phyloP scores from a whole-genome alignment of 2,888 invertebrate genomes.

The Meta bourneti region DNA sequence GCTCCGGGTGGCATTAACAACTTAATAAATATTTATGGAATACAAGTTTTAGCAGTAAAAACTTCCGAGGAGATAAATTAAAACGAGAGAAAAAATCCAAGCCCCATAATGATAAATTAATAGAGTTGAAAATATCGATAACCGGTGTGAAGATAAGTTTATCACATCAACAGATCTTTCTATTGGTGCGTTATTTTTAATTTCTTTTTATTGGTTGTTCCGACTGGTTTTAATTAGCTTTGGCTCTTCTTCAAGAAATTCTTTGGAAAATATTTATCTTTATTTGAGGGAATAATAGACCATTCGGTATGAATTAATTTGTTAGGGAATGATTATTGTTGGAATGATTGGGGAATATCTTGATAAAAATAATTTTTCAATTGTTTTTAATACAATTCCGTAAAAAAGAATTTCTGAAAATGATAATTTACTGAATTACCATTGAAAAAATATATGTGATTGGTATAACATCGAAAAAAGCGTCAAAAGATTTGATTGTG shows the following conservation, averaged over 20 bases:
- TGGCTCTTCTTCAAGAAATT: not conserved
- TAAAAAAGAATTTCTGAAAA: too few relatives aligned
- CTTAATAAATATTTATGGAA: constrained; percentile 56
- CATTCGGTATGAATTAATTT: too few relatives aligned
- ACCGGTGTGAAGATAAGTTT: not conserved
- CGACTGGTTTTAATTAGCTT: not conserved
- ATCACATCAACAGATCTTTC: not conserved
- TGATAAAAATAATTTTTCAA: too few relatives aligned
- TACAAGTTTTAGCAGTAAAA: constrained; percentile 3
- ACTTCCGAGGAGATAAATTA: constrained; percentile 14
- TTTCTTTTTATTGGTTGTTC: not conserved
- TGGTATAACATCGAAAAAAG: too few relatives aligned
- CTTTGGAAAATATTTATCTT: not conserved
- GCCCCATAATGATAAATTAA: constrained; percentile 49
- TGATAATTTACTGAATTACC: too few relatives aligned
- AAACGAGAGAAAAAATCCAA: not conserved
- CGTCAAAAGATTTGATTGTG: too few relatives aligned
- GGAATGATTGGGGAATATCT: too few relatives aligned
- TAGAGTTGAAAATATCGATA: constrained; percentile 33
- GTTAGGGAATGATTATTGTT: too few relatives aligned
- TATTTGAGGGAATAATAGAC: too few relatives aligned
- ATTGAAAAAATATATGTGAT: too few relatives aligned
- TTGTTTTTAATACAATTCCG: too few relatives aligned
- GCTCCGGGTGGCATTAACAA: constrained; percentile 13
- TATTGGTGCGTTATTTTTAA: not conserved